Conservation (phyloP, 2,797 vertebrate genomes). For the Vireo griseus region DNA sequence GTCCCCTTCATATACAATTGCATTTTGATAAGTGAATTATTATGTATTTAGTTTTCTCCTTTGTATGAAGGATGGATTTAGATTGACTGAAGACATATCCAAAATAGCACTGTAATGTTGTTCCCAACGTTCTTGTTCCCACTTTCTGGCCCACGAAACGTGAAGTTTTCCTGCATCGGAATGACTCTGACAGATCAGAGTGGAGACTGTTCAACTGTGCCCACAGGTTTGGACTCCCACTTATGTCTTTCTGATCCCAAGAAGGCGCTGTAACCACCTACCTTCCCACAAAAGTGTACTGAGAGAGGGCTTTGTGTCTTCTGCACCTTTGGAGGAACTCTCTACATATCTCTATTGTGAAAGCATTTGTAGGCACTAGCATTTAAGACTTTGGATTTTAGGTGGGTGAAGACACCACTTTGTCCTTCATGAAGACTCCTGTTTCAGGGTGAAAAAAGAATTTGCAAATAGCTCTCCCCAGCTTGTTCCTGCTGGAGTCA, state of each 20-base stretch:
- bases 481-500: background rate
- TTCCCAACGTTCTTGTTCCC: background rate
- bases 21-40: background rate
- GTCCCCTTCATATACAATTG: background rate
- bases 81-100: background rate
- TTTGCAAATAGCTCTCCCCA: background rate
- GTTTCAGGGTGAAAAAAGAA: background rate
- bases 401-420: background rate
- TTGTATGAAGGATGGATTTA: background rate
- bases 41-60: conserved; percentile 27
- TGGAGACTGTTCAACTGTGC: background rate
- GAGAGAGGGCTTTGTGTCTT: background rate
- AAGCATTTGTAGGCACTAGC: background rate
- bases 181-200: background rate
- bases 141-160: background rate
- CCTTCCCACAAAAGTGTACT: background rate
- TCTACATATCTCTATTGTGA: background rate
- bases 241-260: background rate
- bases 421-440: background rate
- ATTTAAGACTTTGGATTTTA: background rate
- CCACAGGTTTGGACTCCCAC: background rate
- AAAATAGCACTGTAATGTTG: background rate
- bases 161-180: background rate
- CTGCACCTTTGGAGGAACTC: background rate
- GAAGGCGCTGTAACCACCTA: background rate